Conservation (phyloP, 1,140 invertebrate species). For the Ganaspis sp. region DNA sequence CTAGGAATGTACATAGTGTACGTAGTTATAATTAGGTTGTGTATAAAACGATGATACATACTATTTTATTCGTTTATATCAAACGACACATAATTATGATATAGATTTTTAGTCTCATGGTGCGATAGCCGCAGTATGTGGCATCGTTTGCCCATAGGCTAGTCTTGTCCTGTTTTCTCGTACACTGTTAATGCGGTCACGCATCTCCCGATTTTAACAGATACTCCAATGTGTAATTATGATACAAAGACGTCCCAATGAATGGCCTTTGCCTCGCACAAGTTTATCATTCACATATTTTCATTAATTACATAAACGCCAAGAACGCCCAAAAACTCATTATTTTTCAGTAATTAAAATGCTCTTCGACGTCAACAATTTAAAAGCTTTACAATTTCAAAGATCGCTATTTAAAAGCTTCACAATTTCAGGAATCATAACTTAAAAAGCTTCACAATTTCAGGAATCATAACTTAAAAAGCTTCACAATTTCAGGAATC, state of each 20-base stretch:
- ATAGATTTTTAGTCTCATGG: conserved; percentile 75
- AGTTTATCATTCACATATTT: neutral
- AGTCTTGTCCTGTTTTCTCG: conserved; percentile 70
- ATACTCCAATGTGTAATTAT: conserved; percentile 58
- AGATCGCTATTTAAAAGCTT: no score
- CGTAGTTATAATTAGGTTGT: conserved; percentile 74
- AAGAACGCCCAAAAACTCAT: conserved; percentile 34
- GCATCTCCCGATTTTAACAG: conserved; percentile 38
- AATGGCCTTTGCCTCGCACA: conserved; percentile 60
- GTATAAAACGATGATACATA: conserved; percentile 77
- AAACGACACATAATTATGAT: conserved; percentile 76
- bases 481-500: no score
- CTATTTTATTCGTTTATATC: conserved; percentile 73
- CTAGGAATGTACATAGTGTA: conserved; percentile 76
- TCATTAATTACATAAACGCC: conserved; percentile 37
- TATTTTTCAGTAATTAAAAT: no score
- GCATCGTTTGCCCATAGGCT: conserved; percentile 68
- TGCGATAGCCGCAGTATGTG: conserved; percentile 65
- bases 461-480: no score
- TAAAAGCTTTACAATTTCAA: no score
- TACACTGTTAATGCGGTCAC: conserved; percentile 60
- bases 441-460: no score
- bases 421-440: no score
- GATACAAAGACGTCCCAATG: conserved; percentile 66
- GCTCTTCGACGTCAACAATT: no score